Conservation (phyloP, 2,113 vertebrate genomes). For the Corythaeola cristata region DNA sequence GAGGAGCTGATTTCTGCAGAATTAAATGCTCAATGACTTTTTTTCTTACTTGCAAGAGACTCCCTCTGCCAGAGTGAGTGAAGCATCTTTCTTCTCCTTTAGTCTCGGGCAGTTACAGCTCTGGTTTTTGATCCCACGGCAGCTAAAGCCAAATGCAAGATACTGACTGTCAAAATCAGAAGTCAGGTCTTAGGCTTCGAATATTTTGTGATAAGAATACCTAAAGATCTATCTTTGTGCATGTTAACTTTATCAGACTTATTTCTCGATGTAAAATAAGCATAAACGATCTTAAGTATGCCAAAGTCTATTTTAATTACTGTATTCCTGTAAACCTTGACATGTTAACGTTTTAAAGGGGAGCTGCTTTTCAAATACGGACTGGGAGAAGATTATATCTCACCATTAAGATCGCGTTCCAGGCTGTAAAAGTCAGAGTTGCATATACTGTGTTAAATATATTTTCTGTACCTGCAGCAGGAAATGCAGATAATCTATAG, state of each 20-base stretch:
- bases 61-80: neutral
- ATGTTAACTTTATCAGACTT: neutral
- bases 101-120: neutral
- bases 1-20: neutral
- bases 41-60: neutral
- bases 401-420: neutral
- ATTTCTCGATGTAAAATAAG: neutral
- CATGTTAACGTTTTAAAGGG: neutral
- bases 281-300: accelerated
- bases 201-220: neutral
- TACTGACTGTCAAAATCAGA: neutral
- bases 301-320: neutral
- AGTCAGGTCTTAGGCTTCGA: neutral
- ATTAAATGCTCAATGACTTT: neutral
- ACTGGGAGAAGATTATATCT: neutral
- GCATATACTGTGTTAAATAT: neutral
- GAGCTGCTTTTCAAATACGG: neutral
- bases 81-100: neutral
- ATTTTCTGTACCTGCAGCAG: neutral
- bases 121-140: neutral
- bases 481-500: neutral
- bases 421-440: neutral
- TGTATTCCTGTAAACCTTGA: neutral
- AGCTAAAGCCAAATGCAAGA: neutral
- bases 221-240: neutral